phyloP scores from a whole-genome alignment of 2,888 invertebrate genomes.

The Amaurobius ferox region DNA sequence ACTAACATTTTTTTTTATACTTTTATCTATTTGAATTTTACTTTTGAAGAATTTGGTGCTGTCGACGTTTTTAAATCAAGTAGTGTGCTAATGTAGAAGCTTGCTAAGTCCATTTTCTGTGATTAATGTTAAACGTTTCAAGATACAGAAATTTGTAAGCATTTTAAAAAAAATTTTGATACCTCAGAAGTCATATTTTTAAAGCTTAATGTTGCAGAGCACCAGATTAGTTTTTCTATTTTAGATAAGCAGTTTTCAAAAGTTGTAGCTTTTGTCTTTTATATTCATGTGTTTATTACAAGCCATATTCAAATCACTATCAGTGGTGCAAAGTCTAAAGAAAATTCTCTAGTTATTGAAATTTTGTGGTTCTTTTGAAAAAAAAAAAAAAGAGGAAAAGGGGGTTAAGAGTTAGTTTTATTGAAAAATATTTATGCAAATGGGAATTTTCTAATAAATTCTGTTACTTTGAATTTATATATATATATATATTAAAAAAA shows the following conservation, averaged over 20 bases:
- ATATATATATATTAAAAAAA: no score
- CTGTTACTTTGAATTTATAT: no score
- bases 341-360: no score
- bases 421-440: no score
- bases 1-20: no score
- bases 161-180: constrained; percentile 55
- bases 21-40: no score
- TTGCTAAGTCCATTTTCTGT: constrained; percentile 49
- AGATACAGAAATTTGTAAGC: constrained; percentile 31
- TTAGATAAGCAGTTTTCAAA: constrained; percentile 65
- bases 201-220: constrained; percentile 48
- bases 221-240: constrained; percentile 68
- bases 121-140: constrained; percentile 23
- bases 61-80: neutral
- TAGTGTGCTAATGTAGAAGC: neutral
- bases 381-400: no score
- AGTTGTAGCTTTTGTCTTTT: constrained; percentile 48
- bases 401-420: no score
- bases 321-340: no score
- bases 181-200: constrained; percentile 60
- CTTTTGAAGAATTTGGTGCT: neutral
- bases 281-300: constrained; percentile 41
- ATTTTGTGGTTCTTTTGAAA: no score
- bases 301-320: no score
- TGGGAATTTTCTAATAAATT: no score